Evolutionary conservation across 1,140 invertebrate genomes (phyloP).

Genomic region (Meloidogyne floridensis): DNA sequence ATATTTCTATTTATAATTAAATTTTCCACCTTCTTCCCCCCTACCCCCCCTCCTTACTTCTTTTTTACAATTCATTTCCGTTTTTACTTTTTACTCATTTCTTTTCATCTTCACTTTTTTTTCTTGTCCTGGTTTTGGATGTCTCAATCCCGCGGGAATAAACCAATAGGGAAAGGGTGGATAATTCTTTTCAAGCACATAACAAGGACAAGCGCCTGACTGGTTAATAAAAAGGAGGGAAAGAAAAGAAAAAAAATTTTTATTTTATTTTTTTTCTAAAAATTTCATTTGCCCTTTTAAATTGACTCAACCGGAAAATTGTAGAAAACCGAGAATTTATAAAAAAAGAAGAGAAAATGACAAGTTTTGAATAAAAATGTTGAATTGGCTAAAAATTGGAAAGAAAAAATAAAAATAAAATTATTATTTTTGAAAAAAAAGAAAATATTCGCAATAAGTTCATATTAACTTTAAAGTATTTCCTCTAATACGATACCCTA

Average conservation of each 20-base stretch:
- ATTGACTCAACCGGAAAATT: background rate
- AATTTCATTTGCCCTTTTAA: background rate
- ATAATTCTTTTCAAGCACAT: too few relatives aligned
- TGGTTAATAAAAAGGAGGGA: background rate
- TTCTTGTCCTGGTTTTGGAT: background rate
- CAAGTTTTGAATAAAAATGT: too few relatives aligned
- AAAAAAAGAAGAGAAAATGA: too few relatives aligned
- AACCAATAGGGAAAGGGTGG: background rate
- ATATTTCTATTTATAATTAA: background rate
- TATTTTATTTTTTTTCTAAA: background rate
- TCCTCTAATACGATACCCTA: too few relatives aligned
- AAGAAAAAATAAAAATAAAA: too few relatives aligned
- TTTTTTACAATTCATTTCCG: background rate
- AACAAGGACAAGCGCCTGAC: too few relatives aligned
- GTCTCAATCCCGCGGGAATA: background rate
- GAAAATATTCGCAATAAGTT: too few relatives aligned
- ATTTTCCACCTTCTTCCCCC: background rate
- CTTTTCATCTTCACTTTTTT: background rate
- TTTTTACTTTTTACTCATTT: background rate
- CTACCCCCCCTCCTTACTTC: background rate
- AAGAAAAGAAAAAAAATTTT: background rate
- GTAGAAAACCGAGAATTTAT: too few relatives aligned
- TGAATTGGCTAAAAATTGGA: too few relatives aligned
- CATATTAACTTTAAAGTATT: too few relatives aligned
- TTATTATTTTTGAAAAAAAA: too few relatives aligned